Conservation (phyloP, 2,797 vertebrate species). For the Lithobates pipiens region DNA sequence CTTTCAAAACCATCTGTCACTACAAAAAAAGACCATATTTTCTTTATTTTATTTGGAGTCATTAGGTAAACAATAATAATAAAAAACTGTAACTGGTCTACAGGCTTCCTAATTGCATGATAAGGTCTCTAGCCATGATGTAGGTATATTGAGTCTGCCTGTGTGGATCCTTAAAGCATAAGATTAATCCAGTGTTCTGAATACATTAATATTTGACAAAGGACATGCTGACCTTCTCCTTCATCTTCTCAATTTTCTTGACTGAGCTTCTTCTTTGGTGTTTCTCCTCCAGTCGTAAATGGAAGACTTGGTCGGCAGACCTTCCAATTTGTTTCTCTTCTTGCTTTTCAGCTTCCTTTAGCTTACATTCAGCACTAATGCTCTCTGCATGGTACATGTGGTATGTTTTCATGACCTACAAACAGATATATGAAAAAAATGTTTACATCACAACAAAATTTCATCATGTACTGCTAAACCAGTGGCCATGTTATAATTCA, state of each 20-base stretch:
- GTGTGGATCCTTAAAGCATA: not conserved
- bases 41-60: too few species aligned
- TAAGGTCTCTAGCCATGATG: not conserved
- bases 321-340: conserved; percentile 95
- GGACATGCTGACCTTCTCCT: conserved; percentile 88
- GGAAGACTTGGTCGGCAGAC: conserved; percentile 89
- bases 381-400: conserved; percentile 99
- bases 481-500: too few species aligned
- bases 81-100: too few species aligned
- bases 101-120: too few species aligned
- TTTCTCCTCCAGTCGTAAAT: conserved; percentile 91
- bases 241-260: conserved; percentile 99
- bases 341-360: conserved; percentile 98
- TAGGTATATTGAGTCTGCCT: not conserved
- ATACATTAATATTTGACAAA: not conserved
- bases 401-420: conserved; percentile 98
- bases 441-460: not conserved
- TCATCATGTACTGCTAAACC: too few species aligned
- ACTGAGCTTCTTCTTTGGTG: conserved; percentile 93
- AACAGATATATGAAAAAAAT: conserved; percentile 17
- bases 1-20: not conserved
- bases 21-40: not conserved
- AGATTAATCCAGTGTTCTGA: not conserved
- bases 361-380: conserved; percentile 94
- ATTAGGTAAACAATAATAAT: too few species aligned